Evolutionary conservation across 2,797 vertebrate species (phyloP).

Genomic region (Eleutherodactylus coqui): DNA sequence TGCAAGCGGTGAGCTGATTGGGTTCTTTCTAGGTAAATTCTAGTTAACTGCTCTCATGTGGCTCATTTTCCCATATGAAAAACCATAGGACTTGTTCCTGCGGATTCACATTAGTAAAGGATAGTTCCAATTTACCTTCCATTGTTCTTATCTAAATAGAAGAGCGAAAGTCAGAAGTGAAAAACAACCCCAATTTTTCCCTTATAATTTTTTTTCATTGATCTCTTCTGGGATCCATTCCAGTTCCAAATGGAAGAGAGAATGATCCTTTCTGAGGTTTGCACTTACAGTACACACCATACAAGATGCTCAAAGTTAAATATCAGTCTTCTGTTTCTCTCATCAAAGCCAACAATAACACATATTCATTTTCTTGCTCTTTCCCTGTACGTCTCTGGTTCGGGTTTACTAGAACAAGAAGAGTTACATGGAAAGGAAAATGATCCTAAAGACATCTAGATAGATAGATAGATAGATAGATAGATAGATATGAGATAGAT

Average conservation of each 20-base stretch:
- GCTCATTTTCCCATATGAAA: not conserved
- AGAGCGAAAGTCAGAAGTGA: not conserved
- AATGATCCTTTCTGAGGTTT: not conserved
- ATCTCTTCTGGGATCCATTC: slow-evolving; percentile 21
- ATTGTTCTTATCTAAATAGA: not conserved
- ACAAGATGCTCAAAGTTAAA: not conserved
- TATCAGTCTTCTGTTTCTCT: not conserved
- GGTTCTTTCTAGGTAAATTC: not conserved
- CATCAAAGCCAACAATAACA: not conserved
- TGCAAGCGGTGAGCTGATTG: too few species aligned
- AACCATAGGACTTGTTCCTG: not conserved
- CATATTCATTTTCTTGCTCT: not conserved
- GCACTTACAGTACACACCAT: not conserved
- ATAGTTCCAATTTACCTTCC: not conserved
- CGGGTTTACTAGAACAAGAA: not conserved
- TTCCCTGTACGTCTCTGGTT: too few species aligned
- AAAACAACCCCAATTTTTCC: slow-evolving; percentile 1
- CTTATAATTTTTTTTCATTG: not conserved
- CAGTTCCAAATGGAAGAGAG: not conserved
- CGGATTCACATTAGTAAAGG: not conserved
- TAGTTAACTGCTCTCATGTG: not conserved
- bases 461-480: not conserved
- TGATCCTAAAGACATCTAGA: not conserved
- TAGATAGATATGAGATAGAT: not conserved
- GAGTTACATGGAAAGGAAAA: not conserved